Conservation (phyloP, 64 coral and sea anemone species). For the Catalaphyllia jardinei region DNA sequence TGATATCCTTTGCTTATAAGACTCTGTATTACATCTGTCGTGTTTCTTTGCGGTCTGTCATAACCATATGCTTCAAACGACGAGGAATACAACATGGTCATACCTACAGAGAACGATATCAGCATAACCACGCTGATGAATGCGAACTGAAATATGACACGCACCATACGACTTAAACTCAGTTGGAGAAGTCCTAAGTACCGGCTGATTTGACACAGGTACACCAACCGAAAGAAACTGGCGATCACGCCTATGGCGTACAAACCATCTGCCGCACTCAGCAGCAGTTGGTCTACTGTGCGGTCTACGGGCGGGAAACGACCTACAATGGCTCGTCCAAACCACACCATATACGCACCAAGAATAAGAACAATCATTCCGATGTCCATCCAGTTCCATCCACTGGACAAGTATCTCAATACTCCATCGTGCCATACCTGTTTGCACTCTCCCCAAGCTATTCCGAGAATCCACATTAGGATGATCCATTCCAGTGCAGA, state of each 20-base stretch:
- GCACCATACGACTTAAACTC: constrained; percentile 90
- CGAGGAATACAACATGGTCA: constrained; percentile 90
- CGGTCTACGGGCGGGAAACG: constrained; percentile 1
- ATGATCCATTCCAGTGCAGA: constrained; percentile 71
- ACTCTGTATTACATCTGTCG: constrained; percentile 33
- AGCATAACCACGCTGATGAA: constrained; percentile 96
- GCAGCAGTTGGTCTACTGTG: constrained; percentile 19
- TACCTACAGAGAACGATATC: constrained; percentile 91
- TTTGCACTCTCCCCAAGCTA: constrained; percentile 93
- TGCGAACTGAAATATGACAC: constrained; percentile 97
- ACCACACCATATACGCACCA: constrained; percentile 87
- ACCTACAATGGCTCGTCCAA: constrained; percentile 25
- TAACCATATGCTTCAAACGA: constrained; percentile 84
- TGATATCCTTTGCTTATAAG: constrained; percentile 87
- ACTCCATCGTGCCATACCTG: constrained; percentile 83
- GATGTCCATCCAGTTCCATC: constrained; percentile 99
- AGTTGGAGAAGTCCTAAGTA: constrained; percentile 92
- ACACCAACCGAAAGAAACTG: constrained; percentile 93
- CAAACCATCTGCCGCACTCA: constrained; percentile 84
- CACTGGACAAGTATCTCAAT: constrained; percentile 76
- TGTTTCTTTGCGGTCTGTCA: constrained; percentile 33
- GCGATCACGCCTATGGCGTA: constrained; percentile 90
- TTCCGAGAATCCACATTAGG: constrained; percentile 84
- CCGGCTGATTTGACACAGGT: constrained; percentile 94
- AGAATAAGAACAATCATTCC: constrained; percentile 84